These are phyloP conservation scores for Sarcophaga bullata DNA, from an alignment of 1,140 invertebrate species.

Conservation along the genomic window DNA sequence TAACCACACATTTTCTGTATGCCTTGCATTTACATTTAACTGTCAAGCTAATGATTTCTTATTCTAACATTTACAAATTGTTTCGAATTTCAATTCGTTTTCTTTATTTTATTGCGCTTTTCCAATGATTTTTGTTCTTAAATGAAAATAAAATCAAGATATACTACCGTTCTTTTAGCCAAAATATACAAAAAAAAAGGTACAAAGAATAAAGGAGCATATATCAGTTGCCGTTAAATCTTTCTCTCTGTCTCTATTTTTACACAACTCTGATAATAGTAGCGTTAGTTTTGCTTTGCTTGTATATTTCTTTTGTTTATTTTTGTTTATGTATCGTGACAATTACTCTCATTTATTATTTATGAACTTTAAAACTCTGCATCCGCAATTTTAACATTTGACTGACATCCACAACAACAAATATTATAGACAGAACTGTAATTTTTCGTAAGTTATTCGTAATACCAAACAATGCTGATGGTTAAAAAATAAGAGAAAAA, in stretches of 20 bases:
- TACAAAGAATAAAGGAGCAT: too few species aligned
- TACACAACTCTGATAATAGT: too few species aligned
- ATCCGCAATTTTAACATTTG: neutral
- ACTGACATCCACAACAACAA: neutral
- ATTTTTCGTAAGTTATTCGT: too few species aligned
- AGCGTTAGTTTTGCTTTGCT: neutral
- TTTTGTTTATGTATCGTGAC: conserved; percentile 15
- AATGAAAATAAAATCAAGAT: too few species aligned
- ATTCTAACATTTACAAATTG: conserved; percentile 36
- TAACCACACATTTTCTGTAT: neutral
- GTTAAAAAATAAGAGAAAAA: too few species aligned
- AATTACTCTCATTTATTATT: conserved; percentile 39
- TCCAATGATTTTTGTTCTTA: neutral
- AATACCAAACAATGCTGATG: too few species aligned
- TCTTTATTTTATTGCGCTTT: neutral
- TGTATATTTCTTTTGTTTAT: neutral
- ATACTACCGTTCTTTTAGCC: too few species aligned
- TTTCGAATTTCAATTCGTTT: conserved; percentile 14
- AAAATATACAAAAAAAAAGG: too few species aligned
- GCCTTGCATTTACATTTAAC: neutral
- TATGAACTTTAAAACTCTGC: conserved; percentile 31
- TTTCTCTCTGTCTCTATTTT: too few species aligned
- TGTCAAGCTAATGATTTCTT: conserved; percentile 39
- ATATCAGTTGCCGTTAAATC: neutral
- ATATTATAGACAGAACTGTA: too few species aligned